Evolutionary conservation across 2,797 vertebrate species (phyloP).

Genomic region (Fistularia tabacaria): DNA sequence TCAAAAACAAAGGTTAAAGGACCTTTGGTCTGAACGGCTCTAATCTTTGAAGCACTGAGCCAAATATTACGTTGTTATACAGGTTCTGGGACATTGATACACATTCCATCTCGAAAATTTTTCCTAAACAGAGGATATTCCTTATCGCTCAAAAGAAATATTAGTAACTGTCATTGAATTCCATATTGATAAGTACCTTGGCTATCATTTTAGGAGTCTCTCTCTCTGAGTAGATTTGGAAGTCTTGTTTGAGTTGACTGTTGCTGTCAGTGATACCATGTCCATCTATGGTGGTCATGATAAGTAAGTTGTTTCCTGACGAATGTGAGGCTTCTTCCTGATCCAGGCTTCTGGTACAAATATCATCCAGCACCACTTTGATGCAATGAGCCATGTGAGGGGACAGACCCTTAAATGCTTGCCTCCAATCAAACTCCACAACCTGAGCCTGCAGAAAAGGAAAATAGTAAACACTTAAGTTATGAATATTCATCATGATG

Average conservation of each 20-base stretch:
- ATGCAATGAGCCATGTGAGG: constrained; percentile 83
- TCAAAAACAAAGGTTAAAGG: too few relatives aligned
- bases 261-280: constrained; percentile 50
- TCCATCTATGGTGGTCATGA: constrained; percentile 58
- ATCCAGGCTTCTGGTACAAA: constrained; percentile 81
- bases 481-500: background rate
- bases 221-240: constrained; percentile 65
- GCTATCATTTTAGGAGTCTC: constrained; percentile 84
- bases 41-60: constrained; percentile 80
- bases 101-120: constrained; percentile 2
- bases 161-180: constrained; percentile 22
- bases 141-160: background rate
- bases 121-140: background rate
- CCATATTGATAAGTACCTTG: constrained; percentile 71
- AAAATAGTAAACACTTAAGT: constrained; percentile 18
- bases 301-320: constrained; percentile 61
- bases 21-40: constrained; percentile 78
- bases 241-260: constrained; percentile 61
- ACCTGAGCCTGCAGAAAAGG: constrained; percentile 70
- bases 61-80: constrained; percentile 74
- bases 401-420: constrained; percentile 80
- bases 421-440: constrained; percentile 88
- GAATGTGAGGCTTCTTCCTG: constrained; percentile 77
- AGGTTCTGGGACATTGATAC: constrained; percentile 75
- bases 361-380: constrained; percentile 81